phyloP scores from a whole-genome alignment of 2,797 vertebrate genomes.

The Esox masquinongy region DNA sequence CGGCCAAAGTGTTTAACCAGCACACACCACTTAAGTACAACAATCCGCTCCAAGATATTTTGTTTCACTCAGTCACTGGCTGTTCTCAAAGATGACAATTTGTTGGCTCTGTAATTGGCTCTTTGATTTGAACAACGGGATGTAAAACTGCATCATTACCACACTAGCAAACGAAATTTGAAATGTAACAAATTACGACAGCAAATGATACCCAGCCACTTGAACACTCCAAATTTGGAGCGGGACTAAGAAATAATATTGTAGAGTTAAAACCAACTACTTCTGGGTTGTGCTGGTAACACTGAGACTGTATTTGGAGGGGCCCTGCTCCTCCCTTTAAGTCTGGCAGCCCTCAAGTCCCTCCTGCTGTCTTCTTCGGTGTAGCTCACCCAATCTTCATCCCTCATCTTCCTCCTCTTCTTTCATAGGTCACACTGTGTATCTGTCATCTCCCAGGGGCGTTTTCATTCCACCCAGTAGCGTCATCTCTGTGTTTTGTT shows the following conservation, averaged over 20 bases:
- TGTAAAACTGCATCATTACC: background rate
- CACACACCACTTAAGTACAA: conserved; percentile 44
- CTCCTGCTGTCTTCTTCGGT: conserved; percentile 41
- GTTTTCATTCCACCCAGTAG: conserved; percentile 52
- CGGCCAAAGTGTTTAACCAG: conserved; percentile 50
- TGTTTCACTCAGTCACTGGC: background rate
- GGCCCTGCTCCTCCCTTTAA: conserved; percentile 36
- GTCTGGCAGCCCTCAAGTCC: conserved; percentile 42
- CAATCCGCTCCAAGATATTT: background rate
- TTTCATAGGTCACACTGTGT: conserved; percentile 45
- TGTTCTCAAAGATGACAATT: background rate
- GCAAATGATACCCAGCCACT: background rate
- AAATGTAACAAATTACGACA: background rate
- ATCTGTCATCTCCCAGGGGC: conserved; percentile 52
- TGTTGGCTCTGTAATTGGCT: background rate
- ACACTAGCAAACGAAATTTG: background rate
- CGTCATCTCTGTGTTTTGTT: conserved; percentile 37
- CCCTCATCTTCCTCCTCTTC: conserved; percentile 40
- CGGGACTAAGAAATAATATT: background rate
- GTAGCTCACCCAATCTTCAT: conserved; percentile 52
- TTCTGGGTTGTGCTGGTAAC: conserved; percentile 54
- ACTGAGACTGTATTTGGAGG: conserved; percentile 20
- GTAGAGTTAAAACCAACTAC: background rate
- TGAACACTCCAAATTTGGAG: background rate
- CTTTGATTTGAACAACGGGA: background rate